A percentile compares a stretch with the other conserved stretches of the same genome.
Evolutionary conservation across 2,888 invertebrate genomes (phyloP).

Genomic region (Listrodromus nycthemerus): DNA sequence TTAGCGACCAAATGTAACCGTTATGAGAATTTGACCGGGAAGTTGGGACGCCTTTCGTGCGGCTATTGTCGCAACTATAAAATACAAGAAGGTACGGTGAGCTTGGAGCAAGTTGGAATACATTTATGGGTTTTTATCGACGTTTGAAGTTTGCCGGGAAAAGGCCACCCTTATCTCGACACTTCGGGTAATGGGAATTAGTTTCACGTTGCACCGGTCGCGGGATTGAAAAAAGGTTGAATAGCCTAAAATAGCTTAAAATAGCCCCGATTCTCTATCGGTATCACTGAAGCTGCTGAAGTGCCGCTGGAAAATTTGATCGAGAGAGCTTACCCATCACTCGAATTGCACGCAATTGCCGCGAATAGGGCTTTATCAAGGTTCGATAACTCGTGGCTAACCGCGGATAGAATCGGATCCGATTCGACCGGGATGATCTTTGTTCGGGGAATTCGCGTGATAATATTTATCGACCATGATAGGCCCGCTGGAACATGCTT

Average conservation of each 20-base stretch:
- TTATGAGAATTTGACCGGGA: not conserved
- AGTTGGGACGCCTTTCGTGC: not conserved
- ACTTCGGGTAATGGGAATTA: not conserved
- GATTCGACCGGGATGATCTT: slow-evolving; percentile 27
- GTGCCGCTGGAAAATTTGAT: not conserved
- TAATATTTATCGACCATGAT: slow-evolving; percentile 42
- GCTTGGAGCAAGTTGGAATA: not conserved
- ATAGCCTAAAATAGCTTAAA: not conserved
- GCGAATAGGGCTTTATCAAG: not conserved
- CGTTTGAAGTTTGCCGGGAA: not conserved
- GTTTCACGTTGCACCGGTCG: not conserved
- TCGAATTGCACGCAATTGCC: not conserved
- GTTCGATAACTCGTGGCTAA: slow-evolving; percentile 10
- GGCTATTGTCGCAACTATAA: not conserved
- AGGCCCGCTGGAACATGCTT: slow-evolving; percentile 25
- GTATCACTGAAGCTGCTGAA: too few species aligned
- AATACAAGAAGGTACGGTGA: not conserved
- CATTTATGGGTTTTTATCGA: not conserved
- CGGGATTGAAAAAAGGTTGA: not conserved
- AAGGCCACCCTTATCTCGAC: not conserved
- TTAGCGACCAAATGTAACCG: not conserved
- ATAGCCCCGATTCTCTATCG: not conserved
- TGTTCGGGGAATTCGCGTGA: not conserved
- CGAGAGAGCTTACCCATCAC: not conserved
- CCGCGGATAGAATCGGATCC: slow-evolving; percentile 4